Evolutionary conservation across 2,888 invertebrate genomes (phyloP).

Genomic region (Eulithis prunata): DNA sequence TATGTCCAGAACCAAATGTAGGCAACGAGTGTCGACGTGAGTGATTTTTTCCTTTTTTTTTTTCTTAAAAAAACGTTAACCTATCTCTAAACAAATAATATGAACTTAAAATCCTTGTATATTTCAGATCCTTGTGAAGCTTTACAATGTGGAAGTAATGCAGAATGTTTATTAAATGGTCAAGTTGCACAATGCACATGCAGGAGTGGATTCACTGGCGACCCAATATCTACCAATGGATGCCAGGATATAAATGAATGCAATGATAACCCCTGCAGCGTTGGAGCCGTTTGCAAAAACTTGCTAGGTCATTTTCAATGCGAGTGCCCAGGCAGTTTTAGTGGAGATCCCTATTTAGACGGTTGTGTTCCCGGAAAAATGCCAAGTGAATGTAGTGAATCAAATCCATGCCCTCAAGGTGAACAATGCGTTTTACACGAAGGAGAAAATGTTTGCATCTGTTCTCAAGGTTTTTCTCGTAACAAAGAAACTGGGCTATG

Average conservation of each 20-base stretch:
- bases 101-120: neutral
- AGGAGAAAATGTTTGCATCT: conserved; percentile 93
- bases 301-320: conserved; percentile 94
- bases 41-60: conserved; percentile 56
- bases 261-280: conserved; percentile 89
- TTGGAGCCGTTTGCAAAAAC: conserved; percentile 95
- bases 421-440: conserved; percentile 94
- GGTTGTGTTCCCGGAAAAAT: conserved; percentile 88
- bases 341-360: conserved; percentile 91
- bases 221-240: conserved; percentile 86
- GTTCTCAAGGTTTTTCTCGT: conserved; percentile 93
- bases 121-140: conserved; percentile 94
- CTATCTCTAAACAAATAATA: too few species aligned
- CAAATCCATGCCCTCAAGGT: conserved; percentile 91
- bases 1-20: conserved; percentile 95
- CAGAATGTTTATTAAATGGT: conserved; percentile 94
- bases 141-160: conserved; percentile 92
- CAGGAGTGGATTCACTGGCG: conserved; percentile 91
- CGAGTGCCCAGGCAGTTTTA: conserved; percentile 93
- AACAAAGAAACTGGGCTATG: conserved; percentile 90
- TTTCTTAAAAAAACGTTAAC: too few species aligned
- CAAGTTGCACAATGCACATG: conserved; percentile 94
- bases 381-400: conserved; percentile 88
- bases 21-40: conserved; percentile 96
- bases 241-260: conserved; percentile 97